Evolutionary conservation across 1,140 invertebrate species (phyloP).

Genomic region (Nixonia krombeini): DNA sequence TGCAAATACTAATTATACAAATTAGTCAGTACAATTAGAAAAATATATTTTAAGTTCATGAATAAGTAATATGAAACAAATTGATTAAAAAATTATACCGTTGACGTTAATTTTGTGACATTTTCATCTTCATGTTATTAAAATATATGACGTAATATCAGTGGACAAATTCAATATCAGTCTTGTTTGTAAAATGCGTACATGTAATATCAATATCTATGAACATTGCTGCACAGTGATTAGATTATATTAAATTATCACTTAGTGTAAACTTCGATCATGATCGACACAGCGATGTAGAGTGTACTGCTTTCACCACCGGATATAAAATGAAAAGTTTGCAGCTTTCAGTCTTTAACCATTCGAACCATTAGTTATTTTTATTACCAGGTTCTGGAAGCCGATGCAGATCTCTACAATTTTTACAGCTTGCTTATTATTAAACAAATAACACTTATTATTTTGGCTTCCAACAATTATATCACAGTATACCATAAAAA

Average conservation of each 20-base stretch:
- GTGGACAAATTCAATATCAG: no score
- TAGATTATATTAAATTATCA: not conserved
- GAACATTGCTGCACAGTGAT: no score
- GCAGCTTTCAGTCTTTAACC: slow-evolving; percentile 43
- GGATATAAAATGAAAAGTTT: slow-evolving; percentile 31
- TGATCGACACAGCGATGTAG: slow-evolving; percentile 40
- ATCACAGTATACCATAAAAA: slow-evolving; percentile 14
- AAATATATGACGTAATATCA: no score
- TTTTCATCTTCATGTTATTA: no score
- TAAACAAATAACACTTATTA: slow-evolving; percentile 53
- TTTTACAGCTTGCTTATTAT: slow-evolving; percentile 66
- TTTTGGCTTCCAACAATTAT: slow-evolving; percentile 49
- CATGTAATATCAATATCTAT: no score
- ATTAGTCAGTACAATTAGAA: no score
- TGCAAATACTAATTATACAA: no score
- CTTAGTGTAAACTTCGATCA: slow-evolving; percentile 48
- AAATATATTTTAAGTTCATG: no score
- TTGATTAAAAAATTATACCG: no score
- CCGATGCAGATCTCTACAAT: slow-evolving; percentile 61
- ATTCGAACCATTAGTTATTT: slow-evolving; percentile 46
- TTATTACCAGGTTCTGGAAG: slow-evolving; percentile 67
- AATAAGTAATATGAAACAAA: no score
- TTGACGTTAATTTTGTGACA: no score
- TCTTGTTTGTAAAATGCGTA: no score
- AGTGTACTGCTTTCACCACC: slow-evolving; percentile 19